These are phyloP conservation scores for Linyphia triangularis DNA, from an alignment of 2,888 invertebrate genomes.

Conservation along the genomic window DNA sequence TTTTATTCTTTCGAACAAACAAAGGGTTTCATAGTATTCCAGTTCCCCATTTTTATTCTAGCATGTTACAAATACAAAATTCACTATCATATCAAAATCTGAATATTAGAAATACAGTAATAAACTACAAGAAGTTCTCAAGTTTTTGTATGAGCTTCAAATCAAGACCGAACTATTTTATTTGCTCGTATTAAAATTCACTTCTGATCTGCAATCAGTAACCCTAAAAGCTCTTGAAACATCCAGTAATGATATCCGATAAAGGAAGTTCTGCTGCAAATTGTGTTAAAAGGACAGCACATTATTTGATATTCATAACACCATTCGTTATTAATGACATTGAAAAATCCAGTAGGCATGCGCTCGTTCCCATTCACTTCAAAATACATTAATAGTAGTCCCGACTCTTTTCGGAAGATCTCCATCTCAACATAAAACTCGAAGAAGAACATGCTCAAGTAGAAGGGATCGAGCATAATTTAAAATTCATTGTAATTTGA, in stretches of 20 bases:
- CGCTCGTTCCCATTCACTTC: not conserved
- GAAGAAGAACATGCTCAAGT: not conserved
- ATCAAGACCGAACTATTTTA: too few relatives aligned
- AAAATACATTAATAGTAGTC: conserved; percentile 1
- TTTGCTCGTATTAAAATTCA: not conserved
- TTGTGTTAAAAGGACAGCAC: not conserved
- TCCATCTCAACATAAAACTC: not conserved
- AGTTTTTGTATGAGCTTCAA: too few relatives aligned
- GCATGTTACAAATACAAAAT: too few relatives aligned
- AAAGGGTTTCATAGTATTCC: too few relatives aligned
- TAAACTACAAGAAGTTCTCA: too few relatives aligned
- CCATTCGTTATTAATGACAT: not conserved
- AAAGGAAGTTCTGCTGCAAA: not conserved
- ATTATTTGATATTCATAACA: conserved; percentile 20
- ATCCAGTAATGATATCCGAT: too few relatives aligned
- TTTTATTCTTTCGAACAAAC: too few relatives aligned
- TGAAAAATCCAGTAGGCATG: conserved; percentile 3
- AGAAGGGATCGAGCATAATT: conserved; percentile 25
- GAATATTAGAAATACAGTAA: too few relatives aligned
- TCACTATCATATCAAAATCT: too few relatives aligned
- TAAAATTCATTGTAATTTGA: conserved; percentile 52
- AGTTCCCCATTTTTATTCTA: too few relatives aligned
- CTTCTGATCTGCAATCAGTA: not conserved
- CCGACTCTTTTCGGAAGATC: not conserved
- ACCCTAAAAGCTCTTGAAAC: not conserved